Percentiles rank a stretch among this genome's conserved stretches.
Conservation (phyloP, 2,113 vertebrate genomes). For the Eurystomus gularis region DNA sequence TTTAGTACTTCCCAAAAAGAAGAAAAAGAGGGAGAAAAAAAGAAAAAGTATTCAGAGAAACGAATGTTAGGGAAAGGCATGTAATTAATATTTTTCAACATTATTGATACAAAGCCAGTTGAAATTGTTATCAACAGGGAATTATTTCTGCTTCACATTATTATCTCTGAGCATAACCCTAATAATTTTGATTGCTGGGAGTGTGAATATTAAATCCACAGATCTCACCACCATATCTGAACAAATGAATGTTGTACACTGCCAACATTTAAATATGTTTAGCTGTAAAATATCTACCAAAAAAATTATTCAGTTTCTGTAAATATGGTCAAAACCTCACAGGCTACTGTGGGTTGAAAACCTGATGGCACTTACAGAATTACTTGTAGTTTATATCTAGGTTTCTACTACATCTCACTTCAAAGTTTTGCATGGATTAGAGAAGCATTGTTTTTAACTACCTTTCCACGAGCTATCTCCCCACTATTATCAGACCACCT, state of each 20-base stretch:
- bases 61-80: neutral
- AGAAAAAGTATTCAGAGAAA: neutral
- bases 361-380: neutral
- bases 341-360: neutral
- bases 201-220: conserved; percentile 56
- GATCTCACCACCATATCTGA: conserved; percentile 27
- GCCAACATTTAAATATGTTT: neutral
- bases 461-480: neutral
- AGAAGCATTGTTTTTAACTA: neutral
- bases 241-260: conserved; percentile 7
- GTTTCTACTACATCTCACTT: conserved; percentile 21
- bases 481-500: neutral
- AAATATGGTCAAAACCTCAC: conserved; percentile 25
- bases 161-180: conserved; percentile 56
- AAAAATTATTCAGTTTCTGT: conserved; percentile 18
- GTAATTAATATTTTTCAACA: conserved; percentile 50
- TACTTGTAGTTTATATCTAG: conserved; percentile 8
- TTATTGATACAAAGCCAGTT: neutral
- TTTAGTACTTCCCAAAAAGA: neutral
- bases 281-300: neutral
- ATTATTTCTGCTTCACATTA: conserved; percentile 12
- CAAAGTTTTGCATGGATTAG: neutral
- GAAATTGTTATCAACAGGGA: conserved; percentile 36
- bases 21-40: neutral
- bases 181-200: conserved; percentile 21